These are phyloP conservation scores for Nasonia giraulti DNA, from an alignment of 1,140 invertebrate genomes.

Conservation along the genomic window DNA sequence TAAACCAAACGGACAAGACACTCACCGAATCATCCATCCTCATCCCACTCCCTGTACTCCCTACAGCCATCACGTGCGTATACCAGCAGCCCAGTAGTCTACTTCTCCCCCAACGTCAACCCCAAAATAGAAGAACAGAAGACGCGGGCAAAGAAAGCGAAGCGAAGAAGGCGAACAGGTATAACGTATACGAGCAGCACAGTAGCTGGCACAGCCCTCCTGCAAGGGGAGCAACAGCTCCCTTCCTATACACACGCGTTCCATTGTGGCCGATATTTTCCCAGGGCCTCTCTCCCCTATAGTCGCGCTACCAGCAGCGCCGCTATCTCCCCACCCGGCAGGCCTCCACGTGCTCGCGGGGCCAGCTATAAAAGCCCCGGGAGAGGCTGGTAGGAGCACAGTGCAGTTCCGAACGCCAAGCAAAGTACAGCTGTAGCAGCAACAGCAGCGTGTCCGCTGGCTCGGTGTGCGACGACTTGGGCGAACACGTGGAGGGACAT, in stretches of 20 bases:
- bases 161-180: constrained; percentile 49
- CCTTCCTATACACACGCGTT: constrained; percentile 36
- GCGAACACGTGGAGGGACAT: constrained; percentile 18
- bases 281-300: constrained; percentile 59
- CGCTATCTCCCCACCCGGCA: background rate
- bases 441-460: constrained; percentile 44
- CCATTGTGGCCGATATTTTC: constrained; percentile 67
- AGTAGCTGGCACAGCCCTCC: background rate
- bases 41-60: too few species aligned
- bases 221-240: constrained; percentile 25
- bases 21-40: too few species aligned
- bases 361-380: constrained; percentile 45
- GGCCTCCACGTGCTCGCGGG: constrained; percentile 46
- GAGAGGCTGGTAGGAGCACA: background rate
- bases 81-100: too few species aligned
- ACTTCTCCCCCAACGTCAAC: background rate
- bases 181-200: constrained; percentile 21
- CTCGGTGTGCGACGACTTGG: constrained; percentile 42
- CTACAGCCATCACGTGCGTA: too few species aligned
- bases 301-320: constrained; percentile 40
- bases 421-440: constrained; percentile 38
- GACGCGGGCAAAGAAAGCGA: constrained; percentile 49
- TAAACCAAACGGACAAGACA: too few species aligned
- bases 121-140: background rate
- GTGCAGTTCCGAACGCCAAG: constrained; percentile 57